A percentile compares a stretch with the other conserved stretches of the same genome.
Conservation (phyloP, 2,113 vertebrate genomes). For the Mesitornis unicolor region DNA sequence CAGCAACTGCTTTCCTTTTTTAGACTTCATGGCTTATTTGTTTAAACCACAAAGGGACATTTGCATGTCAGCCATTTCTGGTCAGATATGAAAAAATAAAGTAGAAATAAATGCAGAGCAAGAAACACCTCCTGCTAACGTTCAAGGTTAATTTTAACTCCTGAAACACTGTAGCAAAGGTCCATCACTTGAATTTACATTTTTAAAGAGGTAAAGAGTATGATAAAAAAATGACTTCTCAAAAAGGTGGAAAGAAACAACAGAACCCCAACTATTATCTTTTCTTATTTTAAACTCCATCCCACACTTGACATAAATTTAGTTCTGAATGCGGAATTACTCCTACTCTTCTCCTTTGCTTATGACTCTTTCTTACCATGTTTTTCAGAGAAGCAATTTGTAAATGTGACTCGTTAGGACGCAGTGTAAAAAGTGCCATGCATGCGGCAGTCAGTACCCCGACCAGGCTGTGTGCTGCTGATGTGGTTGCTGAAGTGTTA, state of each 20-base stretch:
- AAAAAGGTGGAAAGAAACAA: constrained; percentile 32
- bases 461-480: not conserved
- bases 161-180: not conserved
- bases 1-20: constrained; percentile 39
- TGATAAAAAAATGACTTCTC: constrained; percentile 5
- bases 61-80: constrained; percentile 31
- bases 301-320: constrained; percentile 56
- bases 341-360: constrained; percentile 51
- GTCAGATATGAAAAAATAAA: not conserved
- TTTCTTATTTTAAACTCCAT: constrained; percentile 55
- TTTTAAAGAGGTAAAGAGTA: not conserved
- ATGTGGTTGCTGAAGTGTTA: not conserved
- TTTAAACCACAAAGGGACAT: constrained; percentile 43
- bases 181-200: not conserved
- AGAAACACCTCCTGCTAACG: not conserved
- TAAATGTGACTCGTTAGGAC: not conserved
- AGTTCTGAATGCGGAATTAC: constrained; percentile 42
- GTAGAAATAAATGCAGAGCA: not conserved
- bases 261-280: constrained; percentile 44
- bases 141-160: constrained; percentile 21
- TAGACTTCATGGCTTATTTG: constrained; percentile 34
- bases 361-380: not conserved
- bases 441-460: not conserved
- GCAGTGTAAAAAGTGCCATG: not conserved
- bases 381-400: constrained; percentile 21